These are phyloP conservation scores for Sclerodermus sp. DNA, from an alignment of 2,888 invertebrate species.

Conservation along the genomic window DNA sequence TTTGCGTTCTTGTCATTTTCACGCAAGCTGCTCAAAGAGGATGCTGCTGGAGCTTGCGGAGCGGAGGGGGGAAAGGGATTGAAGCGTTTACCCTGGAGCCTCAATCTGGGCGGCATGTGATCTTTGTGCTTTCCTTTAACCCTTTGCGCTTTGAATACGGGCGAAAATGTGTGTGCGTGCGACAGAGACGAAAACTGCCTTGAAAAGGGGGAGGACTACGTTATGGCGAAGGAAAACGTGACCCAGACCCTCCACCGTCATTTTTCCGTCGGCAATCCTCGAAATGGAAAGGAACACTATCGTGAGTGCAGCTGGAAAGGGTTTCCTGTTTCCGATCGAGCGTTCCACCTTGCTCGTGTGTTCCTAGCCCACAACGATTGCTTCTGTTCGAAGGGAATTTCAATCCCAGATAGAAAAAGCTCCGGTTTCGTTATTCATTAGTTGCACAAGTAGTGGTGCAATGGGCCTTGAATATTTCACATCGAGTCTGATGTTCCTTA, in stretches of 20 bases:
- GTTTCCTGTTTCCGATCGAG: slow-evolving; percentile 20
- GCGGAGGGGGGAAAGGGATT: slow-evolving; percentile 1
- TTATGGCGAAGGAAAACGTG: slow-evolving; percentile 45
- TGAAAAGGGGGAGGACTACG: slow-evolving; percentile 28
- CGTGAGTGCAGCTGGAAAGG: slow-evolving; percentile 14
- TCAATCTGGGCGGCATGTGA: slow-evolving; percentile 47
- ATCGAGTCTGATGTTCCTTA: no score
- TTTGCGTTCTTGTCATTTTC: slow-evolving; percentile 34
- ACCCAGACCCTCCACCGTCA: slow-evolving; percentile 33
- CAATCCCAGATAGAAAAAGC: no score
- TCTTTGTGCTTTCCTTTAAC: slow-evolving; percentile 36
- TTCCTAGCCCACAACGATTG: background rate
- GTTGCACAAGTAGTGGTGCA: no score
- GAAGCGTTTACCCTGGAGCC: slow-evolving; percentile 43
- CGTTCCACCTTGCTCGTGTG: slow-evolving; percentile 2
- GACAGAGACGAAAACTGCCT: slow-evolving; percentile 6
- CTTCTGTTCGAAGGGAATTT: no score
- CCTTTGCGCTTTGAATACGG: slow-evolving; percentile 37
- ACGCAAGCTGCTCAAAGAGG: slow-evolving; percentile 43
- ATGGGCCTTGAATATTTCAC: no score
- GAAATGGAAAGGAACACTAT: slow-evolving; percentile 16
- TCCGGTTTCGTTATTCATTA: no score
- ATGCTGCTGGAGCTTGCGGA: slow-evolving; percentile 13
- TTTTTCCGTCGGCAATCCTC: slow-evolving; percentile 27
- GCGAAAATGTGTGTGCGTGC: slow-evolving; percentile 16